Base-by-base conservation (phyloP, 2,888 invertebrate genomes). In the Cheilosia pagana region DNA sequence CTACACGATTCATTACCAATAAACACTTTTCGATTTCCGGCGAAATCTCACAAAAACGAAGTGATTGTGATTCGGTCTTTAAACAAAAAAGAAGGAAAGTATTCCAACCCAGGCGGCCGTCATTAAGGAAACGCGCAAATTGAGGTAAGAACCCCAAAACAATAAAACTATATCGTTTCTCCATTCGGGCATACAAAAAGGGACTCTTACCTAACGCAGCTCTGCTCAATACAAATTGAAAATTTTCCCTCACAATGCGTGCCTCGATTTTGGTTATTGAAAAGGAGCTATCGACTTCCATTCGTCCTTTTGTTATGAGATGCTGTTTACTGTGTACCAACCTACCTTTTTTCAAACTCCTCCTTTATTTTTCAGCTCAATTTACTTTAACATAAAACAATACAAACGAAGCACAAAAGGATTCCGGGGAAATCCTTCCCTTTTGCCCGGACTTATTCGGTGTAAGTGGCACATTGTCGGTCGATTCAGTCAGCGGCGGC, bases 101-200 rank as follows among this genome's bases (percentile, higher is more conserved):
- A 1, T 19, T 53, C 19, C 39, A 60, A 79, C 52, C 67, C 41
- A 59, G 53, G 35, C 67, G 78, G 72, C 55, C 82, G 57, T 72
- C 78, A 82, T 82, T 82, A 78, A 50, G 72, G 78, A 68, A 82
- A 78, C 78, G 78, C 72, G 72, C 68, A 78, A 82, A 78, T 82
- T 78, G 67, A 63, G 62, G 82, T 78, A 72, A 82, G 72, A 50
- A 62, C 50, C 82, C 72, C 43, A 77, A 78, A 82, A 60, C 57
- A 79, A 78, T 82, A 82, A 74, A 82, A 82, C 50, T 72, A 78
- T 82, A 78, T 82, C 78, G 78, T 45, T 77, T 50, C 53, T 82
- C 67, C 55, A 72, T 72, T 82, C 60, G 71, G 67, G 78, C 82
- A 78, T 60, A 50, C 67, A 71, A 31, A 81, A 50, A 78, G 21